A percentile compares a stretch with the other conserved stretches of the same genome.
These are phyloP conservation scores for Ochropleura leucogaster DNA, from an alignment of 2,888 invertebrate species.

Conservation along the genomic window DNA sequence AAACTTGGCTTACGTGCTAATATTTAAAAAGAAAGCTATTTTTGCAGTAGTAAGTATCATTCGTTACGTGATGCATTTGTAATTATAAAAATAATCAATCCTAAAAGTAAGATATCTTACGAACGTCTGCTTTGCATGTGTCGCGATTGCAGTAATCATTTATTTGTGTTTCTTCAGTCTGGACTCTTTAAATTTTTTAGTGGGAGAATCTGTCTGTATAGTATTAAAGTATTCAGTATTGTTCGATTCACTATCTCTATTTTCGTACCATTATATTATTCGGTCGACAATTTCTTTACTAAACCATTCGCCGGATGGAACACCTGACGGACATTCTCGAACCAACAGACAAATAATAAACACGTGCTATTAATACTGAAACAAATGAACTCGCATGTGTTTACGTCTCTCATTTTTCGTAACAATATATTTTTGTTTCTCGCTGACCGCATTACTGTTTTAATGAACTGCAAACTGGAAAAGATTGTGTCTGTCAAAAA, in stretches of 20 bases:
- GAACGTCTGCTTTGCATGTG: background rate
- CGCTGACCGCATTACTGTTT: slow-evolving; percentile 74
- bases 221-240: slow-evolving; percentile 7
- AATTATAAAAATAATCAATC: background rate
- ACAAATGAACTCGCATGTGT: slow-evolving; percentile 70
- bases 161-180: background rate
- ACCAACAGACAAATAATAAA: slow-evolving; percentile 42
- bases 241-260: slow-evolving; percentile 4
- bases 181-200: background rate
- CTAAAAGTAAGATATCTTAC: background rate
- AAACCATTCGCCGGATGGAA: slow-evolving; percentile 26
- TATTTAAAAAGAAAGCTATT: background rate
- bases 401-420: slow-evolving; percentile 71
- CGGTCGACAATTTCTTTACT: slow-evolving; percentile 24
- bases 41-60: background rate
- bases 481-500: slow-evolving; percentile 58
- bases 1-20: slow-evolving; percentile 15
- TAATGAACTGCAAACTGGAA: slow-evolving; percentile 69
- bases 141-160: background rate
- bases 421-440: slow-evolving; percentile 74
- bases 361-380: slow-evolving; percentile 44
- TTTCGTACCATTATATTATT: slow-evolving; percentile 1
- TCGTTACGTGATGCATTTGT: background rate
- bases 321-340: slow-evolving; percentile 39
- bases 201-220: slow-evolving; percentile 1